These are phyloP conservation scores for Elysia crispata DNA, from an alignment of 2,888 invertebrate species.

Conservation along the genomic window DNA sequence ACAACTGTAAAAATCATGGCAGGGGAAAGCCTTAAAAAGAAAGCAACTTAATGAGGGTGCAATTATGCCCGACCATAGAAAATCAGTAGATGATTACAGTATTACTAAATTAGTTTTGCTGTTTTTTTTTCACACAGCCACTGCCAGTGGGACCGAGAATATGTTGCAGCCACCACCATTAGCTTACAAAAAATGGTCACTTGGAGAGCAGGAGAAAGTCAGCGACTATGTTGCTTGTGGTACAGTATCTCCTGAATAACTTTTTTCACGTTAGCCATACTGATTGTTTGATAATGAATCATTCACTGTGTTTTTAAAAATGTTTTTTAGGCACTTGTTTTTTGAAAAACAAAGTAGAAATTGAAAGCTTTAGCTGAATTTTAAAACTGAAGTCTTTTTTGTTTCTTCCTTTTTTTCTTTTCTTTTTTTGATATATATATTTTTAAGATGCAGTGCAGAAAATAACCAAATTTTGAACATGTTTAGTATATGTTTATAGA, in stretches of 20 bases:
- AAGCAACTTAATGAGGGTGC: neutral
- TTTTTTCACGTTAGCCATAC: neutral
- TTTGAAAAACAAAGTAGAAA: too few species aligned
- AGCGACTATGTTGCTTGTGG: slow-evolving; percentile 84
- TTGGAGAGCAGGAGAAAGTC: slow-evolving; percentile 84
- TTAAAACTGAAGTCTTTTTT: too few species aligned
- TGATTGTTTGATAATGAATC: neutral
- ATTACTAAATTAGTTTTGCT: too few species aligned
- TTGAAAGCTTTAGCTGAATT: too few species aligned
- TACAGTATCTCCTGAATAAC: slow-evolving; percentile 52
- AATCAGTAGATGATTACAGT: neutral
- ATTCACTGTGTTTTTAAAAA: neutral
- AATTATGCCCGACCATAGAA: too few species aligned
- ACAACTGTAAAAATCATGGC: neutral
- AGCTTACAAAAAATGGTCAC: slow-evolving; percentile 91
- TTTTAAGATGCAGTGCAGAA: too few species aligned
- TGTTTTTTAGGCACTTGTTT: neutral
- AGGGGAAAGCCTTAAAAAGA: neutral
- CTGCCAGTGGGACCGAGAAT: slow-evolving; percentile 83
- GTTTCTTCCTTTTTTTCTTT: too few species aligned
- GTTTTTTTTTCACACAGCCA: slow-evolving; percentile 79
- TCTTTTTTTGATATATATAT: neutral
- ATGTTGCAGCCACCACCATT: slow-evolving; percentile 81
- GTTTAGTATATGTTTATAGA: too few species aligned
- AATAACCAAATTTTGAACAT: too few species aligned